Percentiles rank a stretch among this genome's conserved stretches.
Evolutionary conservation across 2,888 invertebrate genomes (phyloP).

Genomic region (Hydrotaea cyrtoneurina): DNA sequence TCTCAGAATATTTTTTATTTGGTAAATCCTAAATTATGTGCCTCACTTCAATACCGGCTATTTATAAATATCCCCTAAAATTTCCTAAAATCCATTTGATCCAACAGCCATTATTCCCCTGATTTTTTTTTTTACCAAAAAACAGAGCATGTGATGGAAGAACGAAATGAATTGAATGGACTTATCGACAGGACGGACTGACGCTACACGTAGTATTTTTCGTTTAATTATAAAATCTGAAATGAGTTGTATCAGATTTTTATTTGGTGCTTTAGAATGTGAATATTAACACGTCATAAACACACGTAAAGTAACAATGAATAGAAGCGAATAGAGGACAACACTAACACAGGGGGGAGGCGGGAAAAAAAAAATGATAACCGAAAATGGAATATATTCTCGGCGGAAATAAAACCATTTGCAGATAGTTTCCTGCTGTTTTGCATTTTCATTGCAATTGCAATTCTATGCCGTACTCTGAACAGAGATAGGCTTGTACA

Average conservation of each 20-base stretch:
- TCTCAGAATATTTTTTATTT: too few relatives aligned
- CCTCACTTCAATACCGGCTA: too few relatives aligned
- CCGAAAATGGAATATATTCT: slow-evolving; percentile 14
- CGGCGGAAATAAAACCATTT: slow-evolving; percentile 60
- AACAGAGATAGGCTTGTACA: too few relatives aligned
- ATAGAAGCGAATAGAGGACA: not conserved
- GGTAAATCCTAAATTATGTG: too few relatives aligned
- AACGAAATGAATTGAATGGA: not conserved
- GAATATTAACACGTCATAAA: slow-evolving; percentile 1
- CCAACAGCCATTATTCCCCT: too few relatives aligned
- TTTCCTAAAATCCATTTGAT: too few relatives aligned
- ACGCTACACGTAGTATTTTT: not conserved
- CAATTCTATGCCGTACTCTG: not conserved
- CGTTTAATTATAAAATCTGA: slow-evolving; percentile 32
- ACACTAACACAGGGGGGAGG: not conserved
- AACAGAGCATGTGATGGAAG: not conserved
- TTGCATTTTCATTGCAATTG: slow-evolving; percentile 6
- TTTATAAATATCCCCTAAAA: too few relatives aligned
- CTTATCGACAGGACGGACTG: slow-evolving; percentile 7
- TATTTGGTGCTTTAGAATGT: not conserved
- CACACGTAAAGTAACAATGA: slow-evolving; percentile 12
- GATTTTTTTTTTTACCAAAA: too few relatives aligned
- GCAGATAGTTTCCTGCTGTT: slow-evolving; percentile 53
- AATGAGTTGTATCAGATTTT: slow-evolving; percentile 13
- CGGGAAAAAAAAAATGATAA: not conserved